Evolutionary conservation across 2,797 vertebrate species (phyloP).

Genomic region (Argyrosomus regius): DNA sequence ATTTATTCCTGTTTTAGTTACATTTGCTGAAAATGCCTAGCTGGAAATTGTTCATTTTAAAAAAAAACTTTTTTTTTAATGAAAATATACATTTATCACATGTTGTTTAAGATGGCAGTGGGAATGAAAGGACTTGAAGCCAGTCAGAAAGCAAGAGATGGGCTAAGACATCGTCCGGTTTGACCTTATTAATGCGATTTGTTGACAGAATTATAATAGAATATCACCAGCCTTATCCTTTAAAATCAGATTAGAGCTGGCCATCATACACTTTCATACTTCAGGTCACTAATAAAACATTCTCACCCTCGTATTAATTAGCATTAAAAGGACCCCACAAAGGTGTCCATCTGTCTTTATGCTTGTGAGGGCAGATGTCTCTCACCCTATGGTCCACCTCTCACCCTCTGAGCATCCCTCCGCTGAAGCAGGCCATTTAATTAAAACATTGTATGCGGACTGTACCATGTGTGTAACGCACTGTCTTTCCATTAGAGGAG

Average conservation of each 20-base stretch:
- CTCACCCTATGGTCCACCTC: conserved; percentile 76
- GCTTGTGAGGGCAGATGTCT: conserved; percentile 83
- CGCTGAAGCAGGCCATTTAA: conserved; percentile 79
- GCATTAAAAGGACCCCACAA: conserved; percentile 65
- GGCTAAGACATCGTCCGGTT: neutral
- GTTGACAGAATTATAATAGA: neutral
- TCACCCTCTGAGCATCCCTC: conserved; percentile 70
- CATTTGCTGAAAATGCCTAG: neutral
- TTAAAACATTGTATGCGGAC: conserved; percentile 76
- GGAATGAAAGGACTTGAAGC: neutral
- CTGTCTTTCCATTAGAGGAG: conserved; percentile 43
- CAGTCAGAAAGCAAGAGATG: neutral
- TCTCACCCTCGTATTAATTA: conserved; percentile 72
- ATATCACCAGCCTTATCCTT: neutral
- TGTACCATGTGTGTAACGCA: conserved; percentile 50
- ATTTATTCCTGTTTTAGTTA: neutral
- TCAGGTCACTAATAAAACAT: conserved; percentile 41
- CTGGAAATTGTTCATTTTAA: neutral
- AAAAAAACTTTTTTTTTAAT: no score
- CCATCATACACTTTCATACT: conserved; percentile 9
- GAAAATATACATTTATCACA: neutral
- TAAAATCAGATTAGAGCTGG: neutral
- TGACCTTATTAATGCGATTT: neutral
- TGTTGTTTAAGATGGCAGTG: neutral
- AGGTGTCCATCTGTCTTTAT: conserved; percentile 83